These are phyloP conservation scores for Hypocryptadius cinnamomeus DNA, from an alignment of 2,113 vertebrate genomes.

Conservation along the genomic window DNA sequence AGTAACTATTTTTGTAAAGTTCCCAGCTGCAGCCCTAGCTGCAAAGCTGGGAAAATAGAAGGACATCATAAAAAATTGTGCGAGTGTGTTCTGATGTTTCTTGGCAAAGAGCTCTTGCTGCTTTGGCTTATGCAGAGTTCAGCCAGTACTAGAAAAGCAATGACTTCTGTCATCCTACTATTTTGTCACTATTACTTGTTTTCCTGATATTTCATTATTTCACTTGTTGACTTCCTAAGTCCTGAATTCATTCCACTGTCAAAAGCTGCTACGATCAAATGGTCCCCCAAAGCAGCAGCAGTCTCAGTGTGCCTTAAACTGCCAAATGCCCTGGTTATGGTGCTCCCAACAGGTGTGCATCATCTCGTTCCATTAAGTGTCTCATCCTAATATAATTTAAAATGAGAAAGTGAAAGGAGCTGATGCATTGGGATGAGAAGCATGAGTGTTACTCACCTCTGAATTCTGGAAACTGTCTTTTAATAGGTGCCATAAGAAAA, in stretches of 20 bases:
- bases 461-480: background rate
- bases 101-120: background rate
- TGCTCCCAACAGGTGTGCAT: background rate
- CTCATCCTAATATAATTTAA: background rate
- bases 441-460: background rate
- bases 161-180: background rate
- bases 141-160: background rate
- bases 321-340: background rate
- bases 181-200: background rate
- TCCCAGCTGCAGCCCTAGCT: background rate
- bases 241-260: background rate
- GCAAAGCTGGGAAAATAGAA: background rate
- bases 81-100: background rate
- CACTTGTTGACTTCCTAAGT: background rate
- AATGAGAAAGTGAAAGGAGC: background rate
- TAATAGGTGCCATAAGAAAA: background rate
- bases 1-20: background rate
- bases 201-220: background rate
- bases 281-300: background rate
- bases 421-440: background rate
- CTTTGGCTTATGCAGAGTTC: background rate
- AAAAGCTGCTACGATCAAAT: background rate
- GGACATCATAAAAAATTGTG: rapidly evolving
- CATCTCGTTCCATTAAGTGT: background rate
- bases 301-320: background rate